These are phyloP conservation scores for Trachelus troglodyta DNA, from an alignment of 2,888 invertebrate genomes.

Conservation along the genomic window DNA sequence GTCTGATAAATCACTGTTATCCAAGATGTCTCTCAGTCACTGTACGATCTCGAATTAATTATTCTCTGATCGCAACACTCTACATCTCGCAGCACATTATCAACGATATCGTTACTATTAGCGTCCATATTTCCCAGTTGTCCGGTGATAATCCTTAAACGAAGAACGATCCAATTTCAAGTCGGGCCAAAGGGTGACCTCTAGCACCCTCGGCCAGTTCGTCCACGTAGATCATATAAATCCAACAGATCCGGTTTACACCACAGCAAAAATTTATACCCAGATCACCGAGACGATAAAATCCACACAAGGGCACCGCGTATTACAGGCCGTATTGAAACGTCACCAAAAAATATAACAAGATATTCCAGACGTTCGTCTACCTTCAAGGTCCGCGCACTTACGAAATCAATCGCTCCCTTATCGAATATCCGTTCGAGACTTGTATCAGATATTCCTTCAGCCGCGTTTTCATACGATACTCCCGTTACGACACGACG, in stretches of 20 bases:
- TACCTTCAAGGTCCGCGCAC: not conserved
- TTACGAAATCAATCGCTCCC: not conserved
- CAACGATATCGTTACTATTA: not conserved
- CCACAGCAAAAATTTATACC: not conserved
- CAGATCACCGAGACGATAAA: not conserved
- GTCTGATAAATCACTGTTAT: not conserved
- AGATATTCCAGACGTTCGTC: not conserved
- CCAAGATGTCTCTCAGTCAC: conserved; percentile 3
- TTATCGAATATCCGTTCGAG: not conserved
- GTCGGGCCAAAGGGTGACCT: not conserved
- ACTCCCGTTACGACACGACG: not conserved
- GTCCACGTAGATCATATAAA: not conserved
- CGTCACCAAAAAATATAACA: not conserved
- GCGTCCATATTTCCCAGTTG: conserved; percentile 2
- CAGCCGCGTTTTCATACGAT: not conserved
- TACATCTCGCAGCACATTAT: not conserved
- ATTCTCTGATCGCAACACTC: not conserved
- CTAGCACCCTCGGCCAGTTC: not conserved
- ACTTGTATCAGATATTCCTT: not conserved
- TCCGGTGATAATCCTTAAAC: not conserved
- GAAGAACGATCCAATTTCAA: not conserved
- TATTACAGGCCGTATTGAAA: not conserved
- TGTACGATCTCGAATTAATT: not conserved
- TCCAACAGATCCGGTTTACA: not conserved
- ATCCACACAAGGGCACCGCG: not conserved